phyloP scores from a whole-genome alignment of 35 echinoderm and acorn worm genomes.

The Lytechinus pictus region DNA sequence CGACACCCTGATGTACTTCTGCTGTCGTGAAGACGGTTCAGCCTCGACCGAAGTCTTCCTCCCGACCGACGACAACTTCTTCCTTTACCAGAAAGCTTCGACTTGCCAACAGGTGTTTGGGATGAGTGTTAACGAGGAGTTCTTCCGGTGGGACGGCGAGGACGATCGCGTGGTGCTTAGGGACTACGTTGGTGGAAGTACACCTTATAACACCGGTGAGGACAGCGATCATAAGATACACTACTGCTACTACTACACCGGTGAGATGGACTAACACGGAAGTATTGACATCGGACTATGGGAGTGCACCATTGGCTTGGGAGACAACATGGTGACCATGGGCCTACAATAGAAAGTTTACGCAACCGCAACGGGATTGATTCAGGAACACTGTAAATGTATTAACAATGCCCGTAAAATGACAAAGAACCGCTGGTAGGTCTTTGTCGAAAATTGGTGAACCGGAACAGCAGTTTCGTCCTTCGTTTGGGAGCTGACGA shows the following conservation, averaged over 20 bases:
- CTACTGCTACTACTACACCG: conserved; percentile 54
- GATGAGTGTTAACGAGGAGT: conserved; percentile 66
- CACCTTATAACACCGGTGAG: conserved; percentile 32
- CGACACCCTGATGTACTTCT: conserved; percentile 83
- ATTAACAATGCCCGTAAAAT: too few species aligned
- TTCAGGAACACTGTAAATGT: too few species aligned
- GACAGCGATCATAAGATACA: conserved; percentile 37
- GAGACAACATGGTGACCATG: background rate
- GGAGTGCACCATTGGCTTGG: background rate
- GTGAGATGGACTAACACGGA: conserved; percentile 20
- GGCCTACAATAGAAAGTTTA: too few species aligned
- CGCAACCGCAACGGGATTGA: too few species aligned
- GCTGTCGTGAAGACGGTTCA: conserved; percentile 70
- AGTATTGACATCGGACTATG: background rate
- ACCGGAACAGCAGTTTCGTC: too few species aligned
- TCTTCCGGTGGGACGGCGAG: conserved; percentile 74
- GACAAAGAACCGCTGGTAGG: too few species aligned
- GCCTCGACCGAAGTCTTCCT: conserved; percentile 42
- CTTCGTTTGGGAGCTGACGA: too few species aligned
- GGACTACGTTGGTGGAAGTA: conserved; percentile 55
- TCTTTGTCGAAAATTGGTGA: too few species aligned
- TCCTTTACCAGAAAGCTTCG: conserved; percentile 48
- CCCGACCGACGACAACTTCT: conserved; percentile 63
- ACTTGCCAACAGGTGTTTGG: conserved; percentile 68
- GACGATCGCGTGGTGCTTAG: conserved; percentile 56